Evolutionary conservation across 2,888 invertebrate genomes (phyloP).

Genomic region (Diogma glabrata): DNA sequence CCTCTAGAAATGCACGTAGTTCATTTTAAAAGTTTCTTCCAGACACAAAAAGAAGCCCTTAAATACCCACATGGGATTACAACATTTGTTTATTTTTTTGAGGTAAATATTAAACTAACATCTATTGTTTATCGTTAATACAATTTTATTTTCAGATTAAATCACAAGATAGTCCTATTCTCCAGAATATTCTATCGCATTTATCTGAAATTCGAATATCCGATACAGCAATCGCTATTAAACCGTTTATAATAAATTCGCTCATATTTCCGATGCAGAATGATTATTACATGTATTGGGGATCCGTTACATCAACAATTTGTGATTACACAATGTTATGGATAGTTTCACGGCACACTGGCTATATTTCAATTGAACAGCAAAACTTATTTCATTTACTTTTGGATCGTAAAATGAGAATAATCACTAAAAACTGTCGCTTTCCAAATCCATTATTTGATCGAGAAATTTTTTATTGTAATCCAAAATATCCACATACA

Average conservation of each 20-base stretch:
- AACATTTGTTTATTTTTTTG: slow-evolving; percentile 48
- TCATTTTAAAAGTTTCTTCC: slow-evolving; percentile 46
- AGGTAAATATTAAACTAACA: slow-evolving; percentile 37
- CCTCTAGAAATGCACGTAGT: slow-evolving; percentile 54
- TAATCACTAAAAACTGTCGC: slow-evolving; percentile 12
- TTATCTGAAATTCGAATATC: slow-evolving; percentile 41
- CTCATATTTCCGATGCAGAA: slow-evolving; percentile 44
- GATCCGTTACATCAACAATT: slow-evolving; percentile 38
- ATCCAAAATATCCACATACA: slow-evolving; percentile 11
- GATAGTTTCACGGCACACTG: slow-evolving; percentile 46
- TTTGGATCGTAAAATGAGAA: slow-evolving; percentile 27
- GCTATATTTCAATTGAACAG: slow-evolving; percentile 48
- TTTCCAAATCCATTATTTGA: background rate
- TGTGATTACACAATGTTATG: slow-evolving; percentile 43
- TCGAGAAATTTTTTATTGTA: slow-evolving; percentile 15
- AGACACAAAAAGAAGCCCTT: slow-evolving; percentile 48
- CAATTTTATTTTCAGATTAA: slow-evolving; percentile 43
- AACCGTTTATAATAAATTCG: slow-evolving; percentile 39
- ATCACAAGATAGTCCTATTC: slow-evolving; percentile 36
- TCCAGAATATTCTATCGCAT: slow-evolving; percentile 36
- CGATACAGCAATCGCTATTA: slow-evolving; percentile 39
- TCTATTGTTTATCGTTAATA: too few species aligned
- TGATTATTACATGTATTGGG: slow-evolving; percentile 56
- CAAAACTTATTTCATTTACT: slow-evolving; percentile 44
- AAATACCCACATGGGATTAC: slow-evolving; percentile 46